Percentiles rank a stretch among this genome's conserved stretches.
Evolutionary conservation across 2,113 vertebrate genomes (phyloP).

Genomic region (Narcine bancroftii): DNA sequence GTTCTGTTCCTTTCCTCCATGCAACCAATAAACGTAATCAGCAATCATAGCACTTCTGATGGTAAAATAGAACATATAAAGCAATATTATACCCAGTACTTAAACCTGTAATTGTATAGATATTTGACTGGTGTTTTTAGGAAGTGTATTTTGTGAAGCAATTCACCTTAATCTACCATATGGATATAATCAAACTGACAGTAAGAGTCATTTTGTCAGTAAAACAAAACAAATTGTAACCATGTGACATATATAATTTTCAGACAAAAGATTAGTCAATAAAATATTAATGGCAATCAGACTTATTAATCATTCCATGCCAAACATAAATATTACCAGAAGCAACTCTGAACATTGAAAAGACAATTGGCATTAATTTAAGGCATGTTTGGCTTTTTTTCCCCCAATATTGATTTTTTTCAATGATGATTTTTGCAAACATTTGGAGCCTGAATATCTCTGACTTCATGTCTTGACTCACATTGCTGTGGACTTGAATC

Average conservation of each 20-base stretch:
- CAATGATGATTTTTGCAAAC: not conserved
- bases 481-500: not conserved
- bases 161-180: not conserved
- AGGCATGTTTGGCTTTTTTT: not conserved
- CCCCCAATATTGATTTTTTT: no score
- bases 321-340: not conserved
- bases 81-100: constrained; percentile 28
- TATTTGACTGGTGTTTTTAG: not conserved
- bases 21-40: constrained; percentile 69
- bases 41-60: constrained; percentile 67
- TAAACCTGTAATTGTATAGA: not conserved
- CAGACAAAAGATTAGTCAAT: not conserved
- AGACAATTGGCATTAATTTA: not conserved
- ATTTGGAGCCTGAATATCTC: no score
- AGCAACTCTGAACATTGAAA: not conserved
- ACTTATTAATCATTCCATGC: not conserved
- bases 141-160: not conserved
- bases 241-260: not conserved
- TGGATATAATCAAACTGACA: no score
- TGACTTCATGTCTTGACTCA: not conserved
- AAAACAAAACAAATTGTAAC: not conserved
- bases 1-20: constrained; percentile 50
- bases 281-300: not conserved
- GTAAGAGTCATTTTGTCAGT: not conserved
- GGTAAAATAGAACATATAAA: constrained; percentile 53